Percentiles rank a stretch among this genome's conserved stretches.
Conservation (phyloP, 2,888 invertebrate genomes). For the Cephus pulcher region DNA sequence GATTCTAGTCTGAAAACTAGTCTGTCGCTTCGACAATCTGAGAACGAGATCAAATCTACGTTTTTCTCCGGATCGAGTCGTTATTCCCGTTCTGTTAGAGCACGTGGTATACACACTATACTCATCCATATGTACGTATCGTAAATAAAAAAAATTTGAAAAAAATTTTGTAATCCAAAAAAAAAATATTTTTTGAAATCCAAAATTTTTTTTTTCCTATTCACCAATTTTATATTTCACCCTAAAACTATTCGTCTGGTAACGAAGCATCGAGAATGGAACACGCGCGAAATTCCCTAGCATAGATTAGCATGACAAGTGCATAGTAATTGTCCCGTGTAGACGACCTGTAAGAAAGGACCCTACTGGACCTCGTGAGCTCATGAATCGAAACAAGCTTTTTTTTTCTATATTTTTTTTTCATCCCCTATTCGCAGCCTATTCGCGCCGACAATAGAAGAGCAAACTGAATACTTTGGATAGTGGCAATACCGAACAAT, state of each 20-base stretch:
- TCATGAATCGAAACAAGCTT: constrained; percentile 16
- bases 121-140: too few species aligned
- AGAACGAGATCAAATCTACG: constrained; percentile 55
- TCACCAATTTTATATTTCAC: too few species aligned
- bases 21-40: constrained; percentile 51
- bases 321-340: constrained; percentile 45
- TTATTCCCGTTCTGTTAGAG: neutral
- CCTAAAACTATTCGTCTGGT: too few species aligned
- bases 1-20: constrained; percentile 30
- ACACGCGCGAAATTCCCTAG: constrained; percentile 30
- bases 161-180: too few species aligned
- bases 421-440: too few species aligned
- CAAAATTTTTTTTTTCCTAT: too few species aligned
- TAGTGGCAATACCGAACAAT: constrained; percentile 2
- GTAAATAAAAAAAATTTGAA: too few species aligned
- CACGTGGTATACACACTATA: too few species aligned
- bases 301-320: constrained; percentile 50
- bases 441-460: too few species aligned
- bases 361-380: neutral
- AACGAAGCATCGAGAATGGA: too few species aligned
- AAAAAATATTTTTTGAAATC: too few species aligned
- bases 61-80: neutral
- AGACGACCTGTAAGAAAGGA: constrained; percentile 41
- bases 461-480: too few species aligned
- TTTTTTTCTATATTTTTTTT: neutral